Evolutionary conservation across 2,797 vertebrate genomes (phyloP).

Genomic region (Liparis tanakae): DNA sequence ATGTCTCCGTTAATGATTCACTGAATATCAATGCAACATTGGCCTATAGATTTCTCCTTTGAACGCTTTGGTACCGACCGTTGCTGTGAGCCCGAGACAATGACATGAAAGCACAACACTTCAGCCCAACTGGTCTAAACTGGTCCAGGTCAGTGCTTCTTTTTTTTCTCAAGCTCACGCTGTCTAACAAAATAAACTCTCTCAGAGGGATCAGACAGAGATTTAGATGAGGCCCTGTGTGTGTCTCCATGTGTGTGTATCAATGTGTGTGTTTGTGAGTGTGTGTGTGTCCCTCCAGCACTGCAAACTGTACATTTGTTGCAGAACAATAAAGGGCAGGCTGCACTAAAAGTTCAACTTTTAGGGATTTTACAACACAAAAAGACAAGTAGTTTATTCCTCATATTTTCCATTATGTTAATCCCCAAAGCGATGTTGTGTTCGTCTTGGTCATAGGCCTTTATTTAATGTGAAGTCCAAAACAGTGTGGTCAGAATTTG

Average conservation of each 20-base stretch:
- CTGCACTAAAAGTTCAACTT: neutral
- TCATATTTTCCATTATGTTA: neutral
- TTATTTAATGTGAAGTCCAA: neutral
- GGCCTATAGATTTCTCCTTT: neutral
- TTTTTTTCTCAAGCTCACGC: slow-evolving; percentile 23
- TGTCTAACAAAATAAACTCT: slow-evolving; percentile 70
- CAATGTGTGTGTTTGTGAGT: neutral
- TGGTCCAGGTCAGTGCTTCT: slow-evolving; percentile 43
- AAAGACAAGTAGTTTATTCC: neutral
- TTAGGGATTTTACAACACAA: neutral
- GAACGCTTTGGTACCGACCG: neutral
- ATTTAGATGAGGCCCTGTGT: slow-evolving; percentile 50
- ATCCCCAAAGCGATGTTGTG: too few species aligned
- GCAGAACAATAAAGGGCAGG: neutral
- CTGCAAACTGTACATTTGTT: neutral
- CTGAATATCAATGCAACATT: neutral
- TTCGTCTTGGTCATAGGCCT: neutral
- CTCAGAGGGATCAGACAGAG: slow-evolving; percentile 61
- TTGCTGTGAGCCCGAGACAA: slow-evolving; percentile 59
- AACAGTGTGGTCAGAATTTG: neutral
- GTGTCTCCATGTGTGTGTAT: slow-evolving; percentile 7
- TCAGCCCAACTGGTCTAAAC: slow-evolving; percentile 66
- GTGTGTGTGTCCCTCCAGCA: neutral
- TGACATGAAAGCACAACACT: slow-evolving; percentile 65
- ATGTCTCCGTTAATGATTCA: slow-evolving; percentile 13